Base-by-base conservation (phyloP, 2,888 invertebrate genomes). In the Mimumesa dahlbomi region DNA sequence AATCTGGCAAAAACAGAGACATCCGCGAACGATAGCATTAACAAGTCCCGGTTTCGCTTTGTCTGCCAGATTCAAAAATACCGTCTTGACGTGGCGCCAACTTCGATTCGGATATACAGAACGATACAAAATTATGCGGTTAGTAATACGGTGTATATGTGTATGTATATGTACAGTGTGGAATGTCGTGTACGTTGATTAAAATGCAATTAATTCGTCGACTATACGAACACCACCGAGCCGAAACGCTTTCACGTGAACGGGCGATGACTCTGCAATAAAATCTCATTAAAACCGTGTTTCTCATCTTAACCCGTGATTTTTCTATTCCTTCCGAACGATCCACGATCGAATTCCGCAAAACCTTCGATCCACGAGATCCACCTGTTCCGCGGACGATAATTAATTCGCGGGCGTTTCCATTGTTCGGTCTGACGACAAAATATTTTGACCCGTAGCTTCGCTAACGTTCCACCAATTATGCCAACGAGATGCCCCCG, bases 191-290 rank as follows among this genome's bases (percentile, higher is more conserved):
- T n/a, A n/a, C n/a, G n/a, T n/a, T n/a, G n/a, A n/a, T n/a, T n/a
- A n/a, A n/a, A n/a, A n/a, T n/a, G n/a, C n/a, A n/a, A n/a, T n/a
- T n/a, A n/a, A n/a, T 43, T 21, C 21, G n/a, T 21, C 11, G 19
- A 21, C n/a, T n/a, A n/a, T 4, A 11, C n/a, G n/a, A 43, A 43
- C 13, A 11, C 13, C n/a, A 22, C 25, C n/a, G 34, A 14, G 38
- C 21, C 13, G 45, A 7, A 2, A 45, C 18, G 53, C 49, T 49
- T 53, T 54, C 49, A 31, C 66, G 54, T 53, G 45, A 67, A 54
- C 68, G 29, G 38, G 45, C 69, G 42, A 59, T 59, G 69, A 69
- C 49, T 69, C 49, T 43, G 69, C 69, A 54, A 59, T 59, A 66
- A 68, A 66, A 45, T 21, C 67, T 53, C 67, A 49, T 67, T 50